Percentiles rank a stretch among this genome's conserved stretches.
Evolutionary conservation across 1,140 invertebrate species (phyloP).

Genomic region (Zaprionus inermis): DNA sequence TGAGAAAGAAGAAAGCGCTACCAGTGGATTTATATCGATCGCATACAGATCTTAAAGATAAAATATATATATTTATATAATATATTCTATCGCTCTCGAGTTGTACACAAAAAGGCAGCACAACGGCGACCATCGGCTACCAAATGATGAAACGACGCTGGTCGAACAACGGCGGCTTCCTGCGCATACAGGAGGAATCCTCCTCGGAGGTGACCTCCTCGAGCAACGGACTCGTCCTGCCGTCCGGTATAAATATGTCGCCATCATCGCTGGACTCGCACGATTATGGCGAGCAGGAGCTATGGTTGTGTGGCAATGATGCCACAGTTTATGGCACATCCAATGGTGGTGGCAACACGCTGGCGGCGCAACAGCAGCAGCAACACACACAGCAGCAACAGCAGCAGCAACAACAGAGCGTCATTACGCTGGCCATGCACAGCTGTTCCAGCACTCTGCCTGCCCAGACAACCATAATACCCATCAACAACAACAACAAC

Average conservation of each 20-base stretch:
- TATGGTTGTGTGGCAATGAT: constrained; percentile 89
- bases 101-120: constrained; percentile 57
- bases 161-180: constrained; percentile 88
- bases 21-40: not conserved
- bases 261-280: constrained; percentile 88
- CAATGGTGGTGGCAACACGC: constrained; percentile 60
- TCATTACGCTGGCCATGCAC: constrained; percentile 75
- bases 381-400: constrained; percentile 23
- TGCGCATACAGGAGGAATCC: constrained; percentile 89
- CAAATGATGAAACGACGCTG: constrained; percentile 89
- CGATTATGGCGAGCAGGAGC: constrained; percentile 89
- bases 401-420: constrained; percentile 71
- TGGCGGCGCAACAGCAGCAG: constrained; percentile 48
- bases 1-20: not conserved
- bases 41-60: not conserved
- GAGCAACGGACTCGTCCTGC: constrained; percentile 85
- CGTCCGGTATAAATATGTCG: constrained; percentile 87
- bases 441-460: constrained; percentile 68
- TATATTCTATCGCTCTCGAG: not conserved
- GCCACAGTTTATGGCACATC: constrained; percentile 66
- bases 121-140: constrained; percentile 76
- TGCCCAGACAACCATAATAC: constrained; percentile 84
- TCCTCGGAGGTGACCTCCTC: constrained; percentile 91
- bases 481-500: constrained; percentile 72
- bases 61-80: not conserved